Evolutionary conservation across 2,888 invertebrate genomes (phyloP).

Genomic region (Litoditis marina): DNA sequence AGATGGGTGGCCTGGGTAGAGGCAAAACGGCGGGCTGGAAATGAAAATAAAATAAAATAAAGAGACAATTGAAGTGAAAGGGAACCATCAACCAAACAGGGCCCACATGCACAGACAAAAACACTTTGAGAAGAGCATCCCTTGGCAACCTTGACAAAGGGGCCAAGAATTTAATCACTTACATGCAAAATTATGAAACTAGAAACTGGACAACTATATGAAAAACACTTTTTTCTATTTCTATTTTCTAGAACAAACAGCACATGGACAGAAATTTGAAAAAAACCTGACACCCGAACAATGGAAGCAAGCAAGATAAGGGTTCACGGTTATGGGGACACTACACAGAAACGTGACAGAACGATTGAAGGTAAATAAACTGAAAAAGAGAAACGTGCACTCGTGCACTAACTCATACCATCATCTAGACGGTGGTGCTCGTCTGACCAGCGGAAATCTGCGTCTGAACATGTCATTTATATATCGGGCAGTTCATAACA

Average conservation of each 20-base stretch:
- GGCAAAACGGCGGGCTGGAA: constrained; percentile 36
- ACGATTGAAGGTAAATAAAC: background rate
- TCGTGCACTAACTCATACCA: constrained; percentile 11
- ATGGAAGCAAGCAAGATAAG: constrained; percentile 4
- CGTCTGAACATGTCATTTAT: too few relatives aligned
- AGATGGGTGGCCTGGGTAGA: constrained; percentile 30
- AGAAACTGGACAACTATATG: too few relatives aligned
- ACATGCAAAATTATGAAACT: too few relatives aligned
- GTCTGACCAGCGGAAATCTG: constrained; percentile 29
- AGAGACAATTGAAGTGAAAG: too few relatives aligned
- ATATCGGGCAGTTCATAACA: too few relatives aligned
- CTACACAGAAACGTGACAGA: too few relatives aligned
- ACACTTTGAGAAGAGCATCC: background rate
- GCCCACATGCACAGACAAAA: background rate
- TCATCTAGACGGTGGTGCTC: constrained; percentile 25
- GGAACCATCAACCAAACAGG: too few relatives aligned
- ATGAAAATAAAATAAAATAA: background rate
- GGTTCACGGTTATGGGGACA: too few relatives aligned
- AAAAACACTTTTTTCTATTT: too few relatives aligned
- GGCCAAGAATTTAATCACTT: too few relatives aligned
- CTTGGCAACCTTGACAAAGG: too few relatives aligned
- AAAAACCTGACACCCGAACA: background rate
- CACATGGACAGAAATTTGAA: background rate
- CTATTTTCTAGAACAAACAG: too few relatives aligned
- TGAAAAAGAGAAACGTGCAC: background rate